These are phyloP conservation scores for Gephyroberyx darwinii DNA, from an alignment of 2,797 vertebrate genomes.

Conservation along the genomic window DNA sequence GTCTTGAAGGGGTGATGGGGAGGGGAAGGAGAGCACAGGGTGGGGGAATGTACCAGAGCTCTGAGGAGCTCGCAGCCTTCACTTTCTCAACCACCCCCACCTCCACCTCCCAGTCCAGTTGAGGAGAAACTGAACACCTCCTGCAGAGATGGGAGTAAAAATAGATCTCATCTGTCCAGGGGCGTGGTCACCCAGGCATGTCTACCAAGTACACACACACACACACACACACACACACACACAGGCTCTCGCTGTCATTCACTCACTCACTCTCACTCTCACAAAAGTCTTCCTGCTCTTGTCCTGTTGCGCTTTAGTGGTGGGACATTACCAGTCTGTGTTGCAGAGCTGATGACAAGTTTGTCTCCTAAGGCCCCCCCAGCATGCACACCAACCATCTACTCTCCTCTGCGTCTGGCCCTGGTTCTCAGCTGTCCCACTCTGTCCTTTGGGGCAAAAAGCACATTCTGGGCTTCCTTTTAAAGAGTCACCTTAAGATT, in stretches of 20 bases:
- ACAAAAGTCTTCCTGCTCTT: slow-evolving; percentile 35
- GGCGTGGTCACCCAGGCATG: slow-evolving; percentile 51
- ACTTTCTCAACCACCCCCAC: slow-evolving; percentile 14
- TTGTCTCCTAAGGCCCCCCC: neutral
- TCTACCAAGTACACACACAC: slow-evolving; percentile 18
- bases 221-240: neutral
- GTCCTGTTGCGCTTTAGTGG: neutral
- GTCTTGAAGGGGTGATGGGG: neutral
- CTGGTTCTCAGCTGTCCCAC: neutral
- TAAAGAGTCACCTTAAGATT: too few relatives aligned
- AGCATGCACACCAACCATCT: slow-evolving; percentile 1
- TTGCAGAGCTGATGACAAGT: slow-evolving; percentile 27
- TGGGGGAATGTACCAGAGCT: slow-evolving; percentile 32
- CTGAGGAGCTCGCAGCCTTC: slow-evolving; percentile 38
- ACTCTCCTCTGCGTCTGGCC: neutral
- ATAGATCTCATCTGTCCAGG: slow-evolving; percentile 81
- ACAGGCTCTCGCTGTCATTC: neutral
- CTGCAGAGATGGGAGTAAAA: slow-evolving; percentile 73
- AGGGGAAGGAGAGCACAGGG: neutral
- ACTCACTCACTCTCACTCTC: slow-evolving; percentile 6
- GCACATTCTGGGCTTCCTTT: too few relatives aligned
- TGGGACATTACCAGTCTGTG: neutral
- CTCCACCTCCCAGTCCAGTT: slow-evolving; percentile 4
- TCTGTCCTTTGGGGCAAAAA: too few relatives aligned
- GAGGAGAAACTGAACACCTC: slow-evolving; percentile 79